Evolutionary conservation across 2,888 invertebrate genomes (phyloP).

Genomic region (Cataglyphis cursor): DNA sequence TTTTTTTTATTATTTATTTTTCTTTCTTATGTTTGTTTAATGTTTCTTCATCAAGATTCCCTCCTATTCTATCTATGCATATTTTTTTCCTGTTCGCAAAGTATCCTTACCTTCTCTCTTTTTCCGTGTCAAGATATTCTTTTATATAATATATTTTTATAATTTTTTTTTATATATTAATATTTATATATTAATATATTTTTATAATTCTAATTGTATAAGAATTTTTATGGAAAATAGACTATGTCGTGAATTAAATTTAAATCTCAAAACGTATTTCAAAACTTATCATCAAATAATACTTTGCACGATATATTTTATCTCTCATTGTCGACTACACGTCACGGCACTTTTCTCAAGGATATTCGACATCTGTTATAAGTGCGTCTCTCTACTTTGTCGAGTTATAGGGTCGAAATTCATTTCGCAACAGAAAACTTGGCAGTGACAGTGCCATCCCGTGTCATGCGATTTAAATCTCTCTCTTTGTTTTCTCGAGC

Average conservation of each 20-base stretch:
- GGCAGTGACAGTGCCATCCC: slow-evolving; percentile 51
- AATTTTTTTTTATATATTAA: no score
- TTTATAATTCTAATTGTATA: background rate
- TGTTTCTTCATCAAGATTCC: slow-evolving; percentile 4
- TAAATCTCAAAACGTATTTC: background rate
- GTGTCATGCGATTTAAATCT: slow-evolving; percentile 52
- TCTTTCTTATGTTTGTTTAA: background rate
- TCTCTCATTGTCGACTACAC: background rate
- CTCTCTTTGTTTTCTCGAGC: slow-evolving; percentile 25
- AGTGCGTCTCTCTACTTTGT: slow-evolving; percentile 33
- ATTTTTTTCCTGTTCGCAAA: background rate
- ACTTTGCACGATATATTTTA: slow-evolving; percentile 1
- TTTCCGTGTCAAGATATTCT: background rate
- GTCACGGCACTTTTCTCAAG: background rate
- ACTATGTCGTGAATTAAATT: slow-evolving; percentile 6
- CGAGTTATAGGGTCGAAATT: slow-evolving; percentile 55
- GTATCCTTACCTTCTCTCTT: background rate
- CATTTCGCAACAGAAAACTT: slow-evolving; percentile 67
- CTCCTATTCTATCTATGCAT: background rate
- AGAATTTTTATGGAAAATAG: background rate
- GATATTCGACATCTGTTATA: slow-evolving; percentile 42
- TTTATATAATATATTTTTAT: no score
- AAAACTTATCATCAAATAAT: slow-evolving; percentile 3
- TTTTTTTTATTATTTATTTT: background rate
- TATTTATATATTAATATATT: no score